phyloP scores from a whole-genome alignment of 2,113 vertebrate species.

The Syngnathus typhle region DNA sequence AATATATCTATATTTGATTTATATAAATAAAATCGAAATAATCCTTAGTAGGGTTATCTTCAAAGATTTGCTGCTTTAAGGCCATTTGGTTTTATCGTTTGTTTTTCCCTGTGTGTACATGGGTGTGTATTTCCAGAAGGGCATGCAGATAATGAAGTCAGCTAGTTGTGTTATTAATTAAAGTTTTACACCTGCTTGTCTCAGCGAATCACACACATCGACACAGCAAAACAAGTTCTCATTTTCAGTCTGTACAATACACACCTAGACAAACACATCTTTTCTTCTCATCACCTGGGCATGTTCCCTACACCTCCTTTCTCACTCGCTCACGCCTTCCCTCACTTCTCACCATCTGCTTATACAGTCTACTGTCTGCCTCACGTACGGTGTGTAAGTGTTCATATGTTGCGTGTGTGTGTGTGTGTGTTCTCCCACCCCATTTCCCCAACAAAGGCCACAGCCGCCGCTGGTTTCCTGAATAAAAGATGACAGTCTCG shows the following conservation, averaged over 20 bases:
- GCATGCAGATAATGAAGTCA: constrained; percentile 60
- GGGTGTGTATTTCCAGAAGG: constrained; percentile 20
- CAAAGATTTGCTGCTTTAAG: neutral
- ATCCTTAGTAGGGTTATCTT: no score
- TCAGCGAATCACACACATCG: constrained; percentile 54
- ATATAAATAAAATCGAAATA: no score
- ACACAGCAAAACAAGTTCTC: constrained; percentile 24
- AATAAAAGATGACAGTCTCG: constrained; percentile 64
- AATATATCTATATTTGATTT: no score
- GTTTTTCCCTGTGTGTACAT: no score
- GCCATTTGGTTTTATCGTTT: neutral
- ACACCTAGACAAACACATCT: constrained; percentile 38
- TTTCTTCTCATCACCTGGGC: constrained; percentile 30
- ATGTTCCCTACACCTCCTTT: constrained; percentile 27
- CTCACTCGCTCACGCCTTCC: constrained; percentile 25
- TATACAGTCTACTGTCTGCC: constrained; percentile 13
- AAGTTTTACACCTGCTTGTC: constrained; percentile 67
- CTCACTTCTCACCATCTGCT: constrained; percentile 20
- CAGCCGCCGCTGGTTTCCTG: constrained; percentile 53
- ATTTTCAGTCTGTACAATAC: constrained; percentile 51
- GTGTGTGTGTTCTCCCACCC: constrained; percentile 25
- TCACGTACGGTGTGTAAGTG: neutral
- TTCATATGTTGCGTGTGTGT: constrained; percentile 8
- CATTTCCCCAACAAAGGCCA: constrained; percentile 58
- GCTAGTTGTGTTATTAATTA: constrained; percentile 66